phyloP scores from a whole-genome alignment of 2,888 invertebrate genomes.

The Drosophila niveifrons region DNA sequence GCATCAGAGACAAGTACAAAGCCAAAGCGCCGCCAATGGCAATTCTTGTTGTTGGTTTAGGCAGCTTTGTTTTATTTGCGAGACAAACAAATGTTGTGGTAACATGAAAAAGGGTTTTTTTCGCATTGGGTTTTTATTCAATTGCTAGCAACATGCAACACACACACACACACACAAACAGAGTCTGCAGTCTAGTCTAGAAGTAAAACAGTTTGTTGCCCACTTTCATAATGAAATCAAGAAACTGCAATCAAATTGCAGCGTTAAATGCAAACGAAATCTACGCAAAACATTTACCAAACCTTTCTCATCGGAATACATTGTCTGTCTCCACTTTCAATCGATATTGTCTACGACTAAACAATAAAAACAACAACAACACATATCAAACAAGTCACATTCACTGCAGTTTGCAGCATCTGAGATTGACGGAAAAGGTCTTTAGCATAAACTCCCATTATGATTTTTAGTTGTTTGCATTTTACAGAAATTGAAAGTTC shows the following conservation, averaged over 20 bases:
- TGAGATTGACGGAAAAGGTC: slow-evolving; percentile 65
- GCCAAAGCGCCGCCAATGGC: slow-evolving; percentile 74
- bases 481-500: slow-evolving; percentile 54
- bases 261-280: slow-evolving; percentile 30
- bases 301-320: slow-evolving; percentile 26
- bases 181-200: slow-evolving; percentile 11
- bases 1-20: slow-evolving; percentile 75
- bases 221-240: slow-evolving; percentile 72
- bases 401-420: slow-evolving; percentile 50
- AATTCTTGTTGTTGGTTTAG: slow-evolving; percentile 48
- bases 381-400: slow-evolving; percentile 33
- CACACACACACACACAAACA: slow-evolving; percentile 11
- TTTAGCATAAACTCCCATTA: slow-evolving; percentile 23
- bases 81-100: slow-evolving; percentile 70
- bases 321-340: slow-evolving; percentile 9
- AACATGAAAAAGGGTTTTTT: slow-evolving; percentile 75
- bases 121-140: slow-evolving; percentile 63
- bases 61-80: slow-evolving; percentile 29
- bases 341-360: slow-evolving; percentile 3
- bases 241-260: slow-evolving; percentile 62
- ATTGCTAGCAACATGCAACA: slow-evolving; percentile 52
- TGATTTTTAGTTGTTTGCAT: slow-evolving; percentile 27
- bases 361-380: not conserved
- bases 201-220: slow-evolving; percentile 18
- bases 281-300: slow-evolving; percentile 44